Base-by-base conservation (phyloP, 1,140 invertebrate species). In the Ectropis grisescens region DNA sequence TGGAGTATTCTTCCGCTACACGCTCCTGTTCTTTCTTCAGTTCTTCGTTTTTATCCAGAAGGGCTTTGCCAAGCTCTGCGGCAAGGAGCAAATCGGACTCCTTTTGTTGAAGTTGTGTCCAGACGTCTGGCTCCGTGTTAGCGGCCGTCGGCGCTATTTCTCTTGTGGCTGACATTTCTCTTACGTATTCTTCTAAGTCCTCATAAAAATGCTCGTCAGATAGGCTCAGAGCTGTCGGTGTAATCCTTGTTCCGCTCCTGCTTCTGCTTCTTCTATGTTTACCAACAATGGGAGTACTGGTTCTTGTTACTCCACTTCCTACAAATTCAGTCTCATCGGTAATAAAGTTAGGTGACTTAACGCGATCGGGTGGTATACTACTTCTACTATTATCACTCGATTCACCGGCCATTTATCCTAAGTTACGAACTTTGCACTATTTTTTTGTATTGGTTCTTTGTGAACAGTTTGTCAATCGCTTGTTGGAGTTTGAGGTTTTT, bases 11-110 rank as follows among this genome's bases (percentile, higher is more conserved):
- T 56, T 97, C 95, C 2, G 90, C 85, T 7, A 94, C 80, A 30
- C 87, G 85, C 48, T 98, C 95, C 69, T 95, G 91, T 59, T 95
- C 91, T 42, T 90, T 88, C 42, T 90, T 93, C 31, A 98, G 82
- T 60, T 98, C 93, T 61, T 97, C 92, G 69, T 98, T 98, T 61
- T 94, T 94, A 55, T 98, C 95, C 33, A 98, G 83, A 28, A 98
- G 81, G 0, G 95, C 96, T 75, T 98, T 98, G 11, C 96, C 96
- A 16, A 98, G 82, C 74, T 98, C 95, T 1, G 96, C 96, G 0
- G 96, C 96, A 30, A 98, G 82, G 12, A 96, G 88, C 7, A 98
- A 86, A 67, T 98, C 96, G 41, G 92, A 90, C 58, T 98, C 96
- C 67, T 97, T 96, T 78, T 96, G 93, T 49, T 92, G 93, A 11